A percentile compares a stretch with the other conserved stretches of the same genome.
phyloP scores from a whole-genome alignment of 2,888 invertebrate genomes.

The Hylaea fasciaria region DNA sequence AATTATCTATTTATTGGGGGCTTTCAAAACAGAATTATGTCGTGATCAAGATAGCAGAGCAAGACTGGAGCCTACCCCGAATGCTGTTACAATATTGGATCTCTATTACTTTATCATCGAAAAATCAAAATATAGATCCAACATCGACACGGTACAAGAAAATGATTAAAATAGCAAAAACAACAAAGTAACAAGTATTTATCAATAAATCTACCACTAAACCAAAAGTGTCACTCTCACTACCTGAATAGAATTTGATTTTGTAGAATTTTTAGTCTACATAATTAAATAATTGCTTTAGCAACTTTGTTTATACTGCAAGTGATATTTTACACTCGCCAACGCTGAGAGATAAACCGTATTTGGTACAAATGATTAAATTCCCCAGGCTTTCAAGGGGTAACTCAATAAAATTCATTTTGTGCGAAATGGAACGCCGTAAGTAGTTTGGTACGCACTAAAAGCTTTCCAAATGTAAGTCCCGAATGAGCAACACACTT shows the following conservation, averaged over 20 bases:
- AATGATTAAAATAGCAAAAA: too few species aligned
- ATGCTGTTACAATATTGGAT: too few species aligned
- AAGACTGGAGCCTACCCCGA: too few species aligned
- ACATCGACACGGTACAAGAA: too few species aligned
- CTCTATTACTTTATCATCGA: too few species aligned
- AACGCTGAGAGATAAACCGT: conserved; percentile 38
- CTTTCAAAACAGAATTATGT: too few species aligned
- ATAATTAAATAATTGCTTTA: not conserved
- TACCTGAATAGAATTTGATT: not conserved
- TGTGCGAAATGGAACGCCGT: conserved; percentile 57
- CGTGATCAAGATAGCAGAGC: too few species aligned
- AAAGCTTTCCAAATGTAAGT: conserved; percentile 63
- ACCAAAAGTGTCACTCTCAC: too few species aligned
- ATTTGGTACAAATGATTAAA: conserved; percentile 62
- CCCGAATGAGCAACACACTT: conserved; percentile 55
- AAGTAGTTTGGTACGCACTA: conserved; percentile 68
- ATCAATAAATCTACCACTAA: too few species aligned
- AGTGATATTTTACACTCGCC: conserved; percentile 4
- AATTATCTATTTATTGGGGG: not conserved
- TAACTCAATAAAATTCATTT: conserved; percentile 71
- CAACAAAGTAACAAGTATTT: too few species aligned
- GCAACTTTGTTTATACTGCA: not conserved
- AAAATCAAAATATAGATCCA: too few species aligned
- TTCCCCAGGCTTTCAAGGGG: conserved; percentile 61
- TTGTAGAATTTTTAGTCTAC: too few species aligned